Percentiles rank a stretch among this genome's conserved stretches.
These are phyloP conservation scores for Philopedon plagiatum DNA, from an alignment of 2,888 invertebrate genomes.

Conservation along the genomic window DNA sequence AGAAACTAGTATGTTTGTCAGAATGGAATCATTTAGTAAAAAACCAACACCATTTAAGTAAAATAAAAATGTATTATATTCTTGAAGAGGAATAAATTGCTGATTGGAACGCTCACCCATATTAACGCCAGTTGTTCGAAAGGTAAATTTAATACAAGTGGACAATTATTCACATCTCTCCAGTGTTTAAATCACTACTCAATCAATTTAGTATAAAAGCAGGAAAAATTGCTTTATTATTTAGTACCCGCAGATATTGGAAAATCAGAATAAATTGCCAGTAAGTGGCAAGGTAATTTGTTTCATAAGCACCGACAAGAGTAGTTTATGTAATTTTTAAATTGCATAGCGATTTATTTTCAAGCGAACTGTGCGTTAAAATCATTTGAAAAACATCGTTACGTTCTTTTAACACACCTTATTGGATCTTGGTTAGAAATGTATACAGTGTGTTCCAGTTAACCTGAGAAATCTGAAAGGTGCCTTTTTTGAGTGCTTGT, in stretches of 20 bases:
- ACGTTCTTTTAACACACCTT: neutral
- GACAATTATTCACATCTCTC: neutral
- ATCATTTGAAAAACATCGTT: neutral
- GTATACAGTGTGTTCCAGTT: too few species aligned
- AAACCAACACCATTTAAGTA: too few species aligned
- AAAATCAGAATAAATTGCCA: constrained; percentile 36
- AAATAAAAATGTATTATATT: too few species aligned
- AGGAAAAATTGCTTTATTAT: constrained; percentile 32
- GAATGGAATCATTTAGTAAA: too few species aligned
- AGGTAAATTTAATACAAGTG: neutral
- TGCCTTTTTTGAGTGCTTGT: too few species aligned
- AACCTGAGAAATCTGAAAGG: too few species aligned
- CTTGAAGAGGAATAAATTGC: too few species aligned
- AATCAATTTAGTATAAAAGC: constrained; percentile 31
- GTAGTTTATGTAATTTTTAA: constrained; percentile 32
- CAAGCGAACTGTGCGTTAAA: neutral
- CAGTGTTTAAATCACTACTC: constrained; percentile 12
- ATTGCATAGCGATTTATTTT: constrained; percentile 15
- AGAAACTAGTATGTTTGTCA: too few species aligned
- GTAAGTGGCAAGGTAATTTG: constrained; percentile 34
- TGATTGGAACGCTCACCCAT: too few species aligned
- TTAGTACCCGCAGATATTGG: constrained; percentile 36
- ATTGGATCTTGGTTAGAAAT: too few species aligned
- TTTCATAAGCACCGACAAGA: constrained; percentile 38
- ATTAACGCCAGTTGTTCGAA: neutral